These are phyloP conservation scores for Lagopus leucura DNA, from an alignment of 2,113 vertebrate genomes.

Conservation along the genomic window DNA sequence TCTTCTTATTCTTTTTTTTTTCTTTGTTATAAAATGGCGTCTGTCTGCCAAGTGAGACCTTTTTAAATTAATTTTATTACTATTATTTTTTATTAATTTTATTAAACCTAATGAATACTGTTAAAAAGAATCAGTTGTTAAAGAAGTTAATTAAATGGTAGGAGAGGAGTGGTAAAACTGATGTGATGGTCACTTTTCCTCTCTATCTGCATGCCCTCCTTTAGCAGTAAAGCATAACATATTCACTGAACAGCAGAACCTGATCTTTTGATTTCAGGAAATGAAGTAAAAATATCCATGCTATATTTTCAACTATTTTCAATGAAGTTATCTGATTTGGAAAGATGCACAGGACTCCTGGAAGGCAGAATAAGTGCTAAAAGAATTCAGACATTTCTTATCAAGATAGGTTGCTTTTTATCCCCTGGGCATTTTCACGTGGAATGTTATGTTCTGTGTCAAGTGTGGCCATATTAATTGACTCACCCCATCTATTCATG, in stretches of 20 bases:
- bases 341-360: too few species aligned
- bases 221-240: rapidly evolving
- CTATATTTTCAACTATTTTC: background rate
- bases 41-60: background rate
- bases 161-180: background rate
- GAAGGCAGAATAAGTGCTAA: background rate
- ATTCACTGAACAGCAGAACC: background rate
- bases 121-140: background rate
- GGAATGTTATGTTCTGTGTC: background rate
- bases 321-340: background rate
- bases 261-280: background rate
- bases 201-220: background rate
- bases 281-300: background rate
- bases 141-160: background rate
- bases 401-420: background rate
- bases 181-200: background rate
- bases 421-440: background rate
- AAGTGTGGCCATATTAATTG: background rate
- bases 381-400: background rate
- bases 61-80: too few species aligned
- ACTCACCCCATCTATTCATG: background rate
- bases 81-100: background rate
- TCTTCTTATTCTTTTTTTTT: too few species aligned
- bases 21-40: background rate
- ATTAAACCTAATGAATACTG: background rate